Percentiles rank a stretch among this genome's conserved stretches.
Conservation (phyloP, 2,888 invertebrate genomes). For the Tipula helvola region DNA sequence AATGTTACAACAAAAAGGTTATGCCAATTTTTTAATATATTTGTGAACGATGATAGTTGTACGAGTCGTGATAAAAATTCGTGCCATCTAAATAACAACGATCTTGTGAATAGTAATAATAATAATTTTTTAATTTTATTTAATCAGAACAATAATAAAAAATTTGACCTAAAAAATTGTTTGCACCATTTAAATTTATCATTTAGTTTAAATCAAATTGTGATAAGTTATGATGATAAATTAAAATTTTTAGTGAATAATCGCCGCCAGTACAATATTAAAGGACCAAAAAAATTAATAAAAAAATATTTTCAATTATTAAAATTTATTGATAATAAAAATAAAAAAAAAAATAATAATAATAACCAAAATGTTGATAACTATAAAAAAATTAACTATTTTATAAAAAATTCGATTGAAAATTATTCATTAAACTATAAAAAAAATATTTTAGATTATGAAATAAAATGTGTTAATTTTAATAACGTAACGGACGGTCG, state of each 20-base stretch:
- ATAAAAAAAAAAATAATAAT: not conserved
- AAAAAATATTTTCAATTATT: not conserved
- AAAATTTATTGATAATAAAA: not conserved
- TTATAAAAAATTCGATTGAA: not conserved
- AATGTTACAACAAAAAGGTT: not conserved
- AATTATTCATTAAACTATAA: not conserved
- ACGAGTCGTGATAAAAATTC: not conserved
- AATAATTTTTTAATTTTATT: not conserved
- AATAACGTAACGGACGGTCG: not conserved
- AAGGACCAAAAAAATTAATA: not conserved
- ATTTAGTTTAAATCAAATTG: conserved; percentile 20
- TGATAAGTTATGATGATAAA: conserved; percentile 17
- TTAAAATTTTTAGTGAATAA: not conserved
- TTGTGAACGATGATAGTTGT: not conserved
- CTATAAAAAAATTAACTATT: not conserved
- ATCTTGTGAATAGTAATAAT: not conserved
- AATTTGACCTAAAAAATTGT: conserved; percentile 18
- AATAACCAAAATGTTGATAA: not conserved
- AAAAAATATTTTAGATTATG: not conserved
- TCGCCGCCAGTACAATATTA: not conserved
- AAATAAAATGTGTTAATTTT: not conserved
- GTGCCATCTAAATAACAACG: not conserved
- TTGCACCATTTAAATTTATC: conserved; percentile 20
- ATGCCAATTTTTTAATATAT: not conserved
- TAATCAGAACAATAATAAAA: conserved; percentile 10